These are phyloP conservation scores for Linurgus olivaceus DNA, from an alignment of 2,797 vertebrate species.

Conservation along the genomic window DNA sequence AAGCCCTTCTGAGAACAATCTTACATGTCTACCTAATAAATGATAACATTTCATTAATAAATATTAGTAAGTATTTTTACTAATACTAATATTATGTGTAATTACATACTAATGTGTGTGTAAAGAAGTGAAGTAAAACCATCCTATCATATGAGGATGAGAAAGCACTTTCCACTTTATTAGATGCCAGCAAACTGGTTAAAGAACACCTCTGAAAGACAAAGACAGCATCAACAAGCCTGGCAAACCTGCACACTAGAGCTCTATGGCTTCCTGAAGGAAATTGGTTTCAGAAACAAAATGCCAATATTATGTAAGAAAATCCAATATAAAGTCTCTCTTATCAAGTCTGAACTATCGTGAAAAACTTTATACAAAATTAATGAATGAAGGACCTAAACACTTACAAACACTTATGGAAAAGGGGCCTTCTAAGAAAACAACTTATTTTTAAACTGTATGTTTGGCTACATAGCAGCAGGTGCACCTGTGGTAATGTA, in stretches of 20 bases:
- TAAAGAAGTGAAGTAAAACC: neutral
- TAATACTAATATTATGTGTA: neutral
- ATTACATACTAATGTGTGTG: neutral
- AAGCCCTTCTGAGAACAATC: neutral
- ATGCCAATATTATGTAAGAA: neutral
- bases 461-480: neutral
- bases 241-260: neutral
- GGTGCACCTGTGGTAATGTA: fast-evolving
- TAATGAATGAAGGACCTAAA: neutral
- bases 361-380: neutral
- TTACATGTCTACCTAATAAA: neutral
- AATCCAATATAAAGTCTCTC: neutral
- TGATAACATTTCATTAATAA: neutral
- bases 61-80: neutral
- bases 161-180: neutral
- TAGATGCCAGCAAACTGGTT: neutral
- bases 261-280: neutral
- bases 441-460: neutral
- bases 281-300: neutral
- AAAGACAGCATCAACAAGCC: neutral
- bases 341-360: neutral
- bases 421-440: neutral
- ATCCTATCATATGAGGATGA: neutral
- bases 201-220: neutral
- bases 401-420: neutral